These are phyloP conservation scores for Chaetops frenatus DNA, from an alignment of 2,113 vertebrate genomes.

Conservation along the genomic window DNA sequence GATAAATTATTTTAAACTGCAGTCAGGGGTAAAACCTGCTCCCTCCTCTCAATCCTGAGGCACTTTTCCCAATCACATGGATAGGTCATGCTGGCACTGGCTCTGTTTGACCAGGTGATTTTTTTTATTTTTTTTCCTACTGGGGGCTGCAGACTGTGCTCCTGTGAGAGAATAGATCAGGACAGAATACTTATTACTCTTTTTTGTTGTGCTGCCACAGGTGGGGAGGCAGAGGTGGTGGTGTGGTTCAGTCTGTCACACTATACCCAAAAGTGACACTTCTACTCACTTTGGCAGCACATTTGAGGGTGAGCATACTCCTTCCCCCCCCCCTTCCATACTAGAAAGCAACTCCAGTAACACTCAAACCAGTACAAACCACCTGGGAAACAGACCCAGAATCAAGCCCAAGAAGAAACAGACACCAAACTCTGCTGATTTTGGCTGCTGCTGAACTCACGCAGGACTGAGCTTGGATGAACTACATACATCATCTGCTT, in stretches of 20 bases:
- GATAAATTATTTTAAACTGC: not conserved
- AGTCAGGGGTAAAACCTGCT: not conserved
- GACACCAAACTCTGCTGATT: not conserved
- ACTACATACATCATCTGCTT: not conserved
- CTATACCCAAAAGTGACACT: not conserved
- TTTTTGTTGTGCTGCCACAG: not conserved
- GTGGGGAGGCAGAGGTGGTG: not conserved
- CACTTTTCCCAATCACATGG: not conserved
- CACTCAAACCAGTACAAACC: not conserved
- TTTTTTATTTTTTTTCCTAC: not conserved
- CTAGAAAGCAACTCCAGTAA: not conserved
- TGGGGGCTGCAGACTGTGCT: not conserved
- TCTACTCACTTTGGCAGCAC: not conserved
- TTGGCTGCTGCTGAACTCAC: not conserved
- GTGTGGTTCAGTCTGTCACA: not conserved
- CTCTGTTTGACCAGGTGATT: not conserved
- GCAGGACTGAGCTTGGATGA: not conserved
- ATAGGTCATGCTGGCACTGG: not conserved
- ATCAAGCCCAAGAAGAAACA: not conserved
- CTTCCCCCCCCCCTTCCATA: not conserved
- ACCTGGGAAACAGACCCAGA: not conserved
- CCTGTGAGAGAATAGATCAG: fast-evolving
- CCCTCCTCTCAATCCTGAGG: not conserved
- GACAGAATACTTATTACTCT: not conserved
- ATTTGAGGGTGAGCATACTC: not conserved